A percentile compares a stretch with the other conserved stretches of the same genome.
These are phyloP conservation scores for Mesorhabditis sp. DNA, from an alignment of 2,888 invertebrate genomes.

Conservation along the genomic window DNA sequence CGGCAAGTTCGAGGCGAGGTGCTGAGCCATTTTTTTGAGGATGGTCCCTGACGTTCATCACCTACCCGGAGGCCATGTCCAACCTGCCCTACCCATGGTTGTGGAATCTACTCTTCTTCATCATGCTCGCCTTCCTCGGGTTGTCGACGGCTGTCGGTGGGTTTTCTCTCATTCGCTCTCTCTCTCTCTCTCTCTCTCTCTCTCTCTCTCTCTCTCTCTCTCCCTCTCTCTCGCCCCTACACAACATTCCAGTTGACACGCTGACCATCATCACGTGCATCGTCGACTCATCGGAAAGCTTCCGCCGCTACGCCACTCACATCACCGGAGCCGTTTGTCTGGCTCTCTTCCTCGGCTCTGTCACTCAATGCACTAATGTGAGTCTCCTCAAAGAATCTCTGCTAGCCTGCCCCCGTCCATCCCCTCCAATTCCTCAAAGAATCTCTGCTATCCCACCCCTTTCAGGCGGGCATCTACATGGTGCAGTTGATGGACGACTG, in stretches of 20 bases:
- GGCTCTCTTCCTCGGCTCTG: no score
- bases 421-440: no score
- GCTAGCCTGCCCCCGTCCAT: no score
- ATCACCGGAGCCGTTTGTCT: no score
- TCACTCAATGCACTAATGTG: neutral
- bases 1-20: slow-evolving; percentile 12
- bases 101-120: slow-evolving; percentile 59
- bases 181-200: no score
- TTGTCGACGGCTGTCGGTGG: slow-evolving; percentile 39
- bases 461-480: slow-evolving; percentile 43
- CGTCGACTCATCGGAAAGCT: slow-evolving; percentile 36
- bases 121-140: slow-evolving; percentile 60
- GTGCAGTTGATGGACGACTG: slow-evolving; percentile 46
- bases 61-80: slow-evolving; percentile 58
- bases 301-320: slow-evolving; percentile 15
- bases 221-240: no score
- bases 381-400: no score
- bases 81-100: slow-evolving; percentile 57
- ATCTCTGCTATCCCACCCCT: neutral
- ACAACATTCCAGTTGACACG: no score
- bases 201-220: no score
- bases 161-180: neutral
- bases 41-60: slow-evolving; percentile 59
- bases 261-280: slow-evolving; percentile 10
- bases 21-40: slow-evolving; percentile 40